These are phyloP conservation scores for Pimpla rufipes DNA, from an alignment of 2,888 invertebrate species.

Conservation along the genomic window DNA sequence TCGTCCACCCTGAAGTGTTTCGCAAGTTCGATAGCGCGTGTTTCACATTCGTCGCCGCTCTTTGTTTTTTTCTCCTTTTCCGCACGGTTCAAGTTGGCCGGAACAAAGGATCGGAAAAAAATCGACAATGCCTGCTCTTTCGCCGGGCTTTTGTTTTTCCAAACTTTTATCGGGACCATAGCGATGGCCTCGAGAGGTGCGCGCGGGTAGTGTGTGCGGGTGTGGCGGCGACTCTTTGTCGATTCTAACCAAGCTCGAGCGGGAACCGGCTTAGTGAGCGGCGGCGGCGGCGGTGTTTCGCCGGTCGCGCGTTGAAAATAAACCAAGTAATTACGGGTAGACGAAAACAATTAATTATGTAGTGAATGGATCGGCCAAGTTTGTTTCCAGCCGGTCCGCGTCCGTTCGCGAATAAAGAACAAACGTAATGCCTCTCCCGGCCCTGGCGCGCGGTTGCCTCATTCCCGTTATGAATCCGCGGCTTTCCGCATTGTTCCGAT, in stretches of 20 bases:
- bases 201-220: neutral
- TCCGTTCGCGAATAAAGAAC: neutral
- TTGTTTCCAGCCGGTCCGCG: neutral
- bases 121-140: neutral
- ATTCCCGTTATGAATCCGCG: neutral
- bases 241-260: neutral
- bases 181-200: neutral
- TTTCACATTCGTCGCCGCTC: neutral
- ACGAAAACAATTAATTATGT: slow-evolving; percentile 78
- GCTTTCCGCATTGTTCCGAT: neutral
- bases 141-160: neutral
- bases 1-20: neutral
- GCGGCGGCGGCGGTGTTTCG: neutral
- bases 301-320: slow-evolving; percentile 20
- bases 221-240: neutral
- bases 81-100: neutral
- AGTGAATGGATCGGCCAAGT: slow-evolving; percentile 35
- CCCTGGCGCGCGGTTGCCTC: neutral
- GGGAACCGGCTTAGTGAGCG: neutral
- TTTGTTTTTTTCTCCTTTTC: neutral
- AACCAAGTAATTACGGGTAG: slow-evolving; percentile 75
- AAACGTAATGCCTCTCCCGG: neutral
- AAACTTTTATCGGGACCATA: neutral
- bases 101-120: neutral
- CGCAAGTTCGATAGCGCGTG: neutral